A percentile compares a stretch with the other conserved stretches of the same genome.
These are phyloP conservation scores for Chloropsis cyanopogon DNA, from an alignment of 2,113 vertebrate genomes.

Conservation along the genomic window DNA sequence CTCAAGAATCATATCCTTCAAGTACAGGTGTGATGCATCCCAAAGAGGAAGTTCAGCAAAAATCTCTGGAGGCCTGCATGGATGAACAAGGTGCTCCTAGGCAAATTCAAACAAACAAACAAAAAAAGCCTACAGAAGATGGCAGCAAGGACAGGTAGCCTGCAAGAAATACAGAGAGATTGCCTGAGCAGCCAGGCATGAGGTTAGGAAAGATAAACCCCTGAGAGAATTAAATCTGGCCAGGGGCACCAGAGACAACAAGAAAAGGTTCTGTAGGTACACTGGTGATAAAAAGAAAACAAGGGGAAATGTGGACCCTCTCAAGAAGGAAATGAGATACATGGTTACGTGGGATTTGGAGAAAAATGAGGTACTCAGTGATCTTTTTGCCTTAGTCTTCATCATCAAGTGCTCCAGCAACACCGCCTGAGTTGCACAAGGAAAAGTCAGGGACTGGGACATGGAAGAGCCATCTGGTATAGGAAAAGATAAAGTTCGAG, in stretches of 20 bases:
- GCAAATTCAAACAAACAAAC: not conserved
- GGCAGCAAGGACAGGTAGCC: not conserved
- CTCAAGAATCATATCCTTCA: not conserved
- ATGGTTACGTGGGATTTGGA: fast-evolving
- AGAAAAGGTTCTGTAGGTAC: not conserved
- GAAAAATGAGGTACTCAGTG: not conserved
- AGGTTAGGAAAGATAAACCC: not conserved
- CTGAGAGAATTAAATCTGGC: not conserved
- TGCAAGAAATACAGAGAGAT: not conserved
- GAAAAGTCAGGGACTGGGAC: not conserved
- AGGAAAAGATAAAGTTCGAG: not conserved
- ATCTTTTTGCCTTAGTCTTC: not conserved
- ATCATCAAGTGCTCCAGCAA: not conserved
- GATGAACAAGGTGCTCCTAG: not conserved
- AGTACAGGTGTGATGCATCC: not conserved
- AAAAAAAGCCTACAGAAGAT: not conserved
- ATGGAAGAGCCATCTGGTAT: not conserved
- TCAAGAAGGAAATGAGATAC: not conserved
- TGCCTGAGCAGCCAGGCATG: not conserved
- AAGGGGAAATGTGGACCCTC: not conserved
- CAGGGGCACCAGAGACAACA: not conserved
- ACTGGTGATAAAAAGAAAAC: not conserved
- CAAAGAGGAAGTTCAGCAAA: not conserved
- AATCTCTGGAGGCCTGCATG: not conserved
- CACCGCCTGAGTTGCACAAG: not conserved